Percentiles rank a stretch among this genome's conserved stretches.
Evolutionary conservation across 2,797 vertebrate genomes (phyloP).

Genomic region (Gymnocypris eckloni): DNA sequence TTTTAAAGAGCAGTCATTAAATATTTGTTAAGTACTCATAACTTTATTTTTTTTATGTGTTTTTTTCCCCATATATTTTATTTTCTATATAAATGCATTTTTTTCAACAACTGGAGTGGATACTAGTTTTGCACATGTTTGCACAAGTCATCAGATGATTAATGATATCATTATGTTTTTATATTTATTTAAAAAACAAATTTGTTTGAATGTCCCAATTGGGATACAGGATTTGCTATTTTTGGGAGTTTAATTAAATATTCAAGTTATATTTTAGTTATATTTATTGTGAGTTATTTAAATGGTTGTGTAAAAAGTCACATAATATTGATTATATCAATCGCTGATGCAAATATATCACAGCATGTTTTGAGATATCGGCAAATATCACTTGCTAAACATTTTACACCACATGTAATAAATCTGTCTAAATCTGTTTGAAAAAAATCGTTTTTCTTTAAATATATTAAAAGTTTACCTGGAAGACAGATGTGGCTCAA

Average conservation of each 20-base stretch:
- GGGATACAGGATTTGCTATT: neutral
- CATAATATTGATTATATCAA: neutral
- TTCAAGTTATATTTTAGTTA: neutral
- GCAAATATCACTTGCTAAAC: neutral
- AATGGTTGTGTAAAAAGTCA: neutral
- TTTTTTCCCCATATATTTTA: neutral
- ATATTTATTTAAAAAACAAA: neutral
- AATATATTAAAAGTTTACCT: neutral
- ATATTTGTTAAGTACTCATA: neutral
- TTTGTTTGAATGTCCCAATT: neutral
- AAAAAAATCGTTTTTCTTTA: neutral
- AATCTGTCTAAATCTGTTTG: neutral
- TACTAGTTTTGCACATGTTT: neutral
- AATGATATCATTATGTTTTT: neutral
- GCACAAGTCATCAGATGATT: neutral
- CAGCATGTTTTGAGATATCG: neutral
- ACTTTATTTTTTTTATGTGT: neutral
- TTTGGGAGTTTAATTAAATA: neutral
- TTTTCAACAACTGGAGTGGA: neutral
- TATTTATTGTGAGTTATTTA: neutral
- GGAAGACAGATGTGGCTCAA: neutral
- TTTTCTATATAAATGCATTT: neutral
- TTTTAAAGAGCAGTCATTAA: neutral
- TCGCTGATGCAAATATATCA: neutral
- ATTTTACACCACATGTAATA: neutral